Base-by-base conservation (phyloP, 2,797 vertebrate species). In the Chiloscyllium punctatum region DNA sequence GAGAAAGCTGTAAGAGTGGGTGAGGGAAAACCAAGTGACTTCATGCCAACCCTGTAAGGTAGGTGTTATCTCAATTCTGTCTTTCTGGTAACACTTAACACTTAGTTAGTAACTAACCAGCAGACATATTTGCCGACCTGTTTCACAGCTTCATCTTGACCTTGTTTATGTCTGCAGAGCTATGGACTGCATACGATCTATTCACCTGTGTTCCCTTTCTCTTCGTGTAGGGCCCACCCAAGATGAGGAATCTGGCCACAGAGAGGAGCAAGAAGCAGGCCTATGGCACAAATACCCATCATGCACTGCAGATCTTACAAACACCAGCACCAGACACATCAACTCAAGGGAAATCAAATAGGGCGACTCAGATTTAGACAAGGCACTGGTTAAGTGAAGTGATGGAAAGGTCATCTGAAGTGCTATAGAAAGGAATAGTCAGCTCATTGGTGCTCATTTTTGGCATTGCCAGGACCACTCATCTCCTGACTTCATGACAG, bases 1-100 rank as follows among this genome's bases (percentile, higher is more conserved):
- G 90, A 68, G 33, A 92, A 92, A n/a, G 62, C 90, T 37, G 62
- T 68, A 68, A 90, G 62, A 92, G 62, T 68, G 90, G 18, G 90
- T 92, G 90, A 92, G 90, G 90, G 62, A 66, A 92, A 92, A 6
- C 90, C 21, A 7, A 42, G 6, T 92, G 62, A 92, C 62, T 92
- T 92, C 18, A 33, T 66, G 62, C 62, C 57, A 92, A 92, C 18
- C 33, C 57, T 66, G 7, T 33, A 92, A 68, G 90, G 90, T 92
- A 62, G 37, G 90, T 3, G 90, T 92, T 23, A 92, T 33, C 37
- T 92, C 90, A 92, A 37, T 68, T 37, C 18, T 57, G 30, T 90
- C 87, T 92, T 68, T 62, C 68, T 68, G 62, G 18, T 92, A 68
- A 91, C 53, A 91, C 8, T 57, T 68, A 91, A 66, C n/a, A 37